These are phyloP conservation scores for Mormyrops boulengeri DNA, from an alignment of 2,797 vertebrate species.

Conservation along the genomic window DNA sequence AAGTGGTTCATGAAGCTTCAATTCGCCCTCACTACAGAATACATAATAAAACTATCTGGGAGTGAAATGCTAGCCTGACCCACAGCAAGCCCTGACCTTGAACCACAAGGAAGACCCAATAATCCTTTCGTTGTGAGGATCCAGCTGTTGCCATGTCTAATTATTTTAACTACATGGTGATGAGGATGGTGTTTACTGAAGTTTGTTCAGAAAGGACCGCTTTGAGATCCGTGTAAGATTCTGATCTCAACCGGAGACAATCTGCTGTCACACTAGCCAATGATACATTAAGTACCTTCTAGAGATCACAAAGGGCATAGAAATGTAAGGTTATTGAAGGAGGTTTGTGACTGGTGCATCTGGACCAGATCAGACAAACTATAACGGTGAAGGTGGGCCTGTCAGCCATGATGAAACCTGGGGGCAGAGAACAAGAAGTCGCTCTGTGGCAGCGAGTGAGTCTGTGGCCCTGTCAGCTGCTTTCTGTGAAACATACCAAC, in stretches of 20 bases:
- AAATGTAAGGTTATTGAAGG: background rate
- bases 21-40: slow-evolving; percentile 26
- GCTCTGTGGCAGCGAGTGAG: slow-evolving; percentile 65
- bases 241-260: background rate
- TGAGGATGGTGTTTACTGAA: slow-evolving; percentile 24
- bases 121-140: slow-evolving; percentile 55
- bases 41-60: slow-evolving; percentile 46
- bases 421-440: slow-evolving; percentile 43
- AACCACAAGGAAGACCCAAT: background rate
- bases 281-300: background rate
- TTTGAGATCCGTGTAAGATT: background rate
- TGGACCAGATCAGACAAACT: slow-evolving; percentile 23
- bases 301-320: background rate
- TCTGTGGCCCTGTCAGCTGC: slow-evolving; percentile 60
- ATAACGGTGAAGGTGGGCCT: slow-evolving; percentile 56
- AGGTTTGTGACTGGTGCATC: background rate
- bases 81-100: slow-evolving; percentile 59
- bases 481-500: slow-evolving; percentile 71
- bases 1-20: background rate
- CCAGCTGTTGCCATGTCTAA: slow-evolving; percentile 48
- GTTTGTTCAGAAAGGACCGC: background rate
- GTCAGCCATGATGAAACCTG: slow-evolving; percentile 66
- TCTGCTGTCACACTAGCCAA: background rate
- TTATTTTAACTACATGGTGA: slow-evolving; percentile 37
- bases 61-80: slow-evolving; percentile 63